Evolutionary conservation across 2,888 invertebrate genomes (phyloP).

Genomic region (Caenorhabditis sulstoni): DNA sequence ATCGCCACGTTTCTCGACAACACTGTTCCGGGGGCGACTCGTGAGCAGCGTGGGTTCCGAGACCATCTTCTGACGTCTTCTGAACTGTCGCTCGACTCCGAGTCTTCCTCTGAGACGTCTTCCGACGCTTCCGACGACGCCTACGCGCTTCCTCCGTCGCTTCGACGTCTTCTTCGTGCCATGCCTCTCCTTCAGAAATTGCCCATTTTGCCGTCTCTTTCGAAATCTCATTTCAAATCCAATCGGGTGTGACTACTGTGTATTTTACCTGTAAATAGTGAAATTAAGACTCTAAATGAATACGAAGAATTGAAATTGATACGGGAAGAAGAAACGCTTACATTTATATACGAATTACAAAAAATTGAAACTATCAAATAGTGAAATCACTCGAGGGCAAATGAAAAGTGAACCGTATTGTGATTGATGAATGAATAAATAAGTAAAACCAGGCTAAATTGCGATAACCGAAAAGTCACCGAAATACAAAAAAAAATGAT

Average conservation of each 20-base stretch:
- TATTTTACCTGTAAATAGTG: too few relatives aligned
- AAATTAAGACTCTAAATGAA: too few relatives aligned
- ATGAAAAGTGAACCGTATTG: too few relatives aligned
- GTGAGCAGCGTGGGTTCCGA: constrained; percentile 69
- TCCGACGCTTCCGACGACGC: constrained; percentile 26
- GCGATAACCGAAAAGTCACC: too few relatives aligned
- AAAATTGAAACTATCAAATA: too few relatives aligned
- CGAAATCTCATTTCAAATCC: constrained; percentile 27
- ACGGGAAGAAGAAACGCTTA: too few relatives aligned
- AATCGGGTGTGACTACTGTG: constrained; percentile 24
- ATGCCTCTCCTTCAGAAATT: constrained; percentile 42
- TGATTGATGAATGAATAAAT: too few relatives aligned
- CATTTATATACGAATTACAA: too few relatives aligned
- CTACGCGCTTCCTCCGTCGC: constrained; percentile 36
- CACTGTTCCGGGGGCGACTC: constrained; percentile 72
- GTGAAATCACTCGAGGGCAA: too few relatives aligned
- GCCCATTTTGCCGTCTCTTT: constrained; percentile 48
- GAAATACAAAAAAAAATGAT: too few relatives aligned
- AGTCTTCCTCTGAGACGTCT: constrained; percentile 15
- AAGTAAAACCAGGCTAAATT: too few relatives aligned
- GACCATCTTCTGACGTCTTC: constrained; percentile 20
- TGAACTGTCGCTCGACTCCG: constrained; percentile 7
- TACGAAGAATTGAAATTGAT: too few relatives aligned
- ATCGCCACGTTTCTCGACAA: constrained; percentile 82
- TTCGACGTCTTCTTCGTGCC: constrained; percentile 35